Conservation (phyloP, 2,888 invertebrate species). For the Drosophila subquinaria region DNA sequence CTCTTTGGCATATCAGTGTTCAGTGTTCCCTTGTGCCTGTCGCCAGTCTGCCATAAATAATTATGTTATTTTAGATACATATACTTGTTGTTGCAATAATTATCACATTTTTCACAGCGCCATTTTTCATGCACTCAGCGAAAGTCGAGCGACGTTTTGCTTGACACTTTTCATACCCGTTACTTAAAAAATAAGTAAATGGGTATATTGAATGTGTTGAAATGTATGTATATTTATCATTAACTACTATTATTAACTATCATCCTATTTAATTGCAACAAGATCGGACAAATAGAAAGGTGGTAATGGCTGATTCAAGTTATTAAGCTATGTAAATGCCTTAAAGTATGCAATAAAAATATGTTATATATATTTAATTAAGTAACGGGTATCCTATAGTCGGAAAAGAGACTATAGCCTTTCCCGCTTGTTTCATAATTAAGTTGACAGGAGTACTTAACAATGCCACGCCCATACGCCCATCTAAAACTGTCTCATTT, state of each 20-base stretch:
- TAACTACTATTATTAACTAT: too few species aligned
- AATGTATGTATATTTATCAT: too few species aligned
- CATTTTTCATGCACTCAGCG: conserved; percentile 68
- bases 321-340: too few species aligned
- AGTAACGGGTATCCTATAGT: too few species aligned
- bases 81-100: conserved; percentile 57
- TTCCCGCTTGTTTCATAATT: conserved; percentile 54
- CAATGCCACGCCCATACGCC: conserved; percentile 40
- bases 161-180: conserved; percentile 51
- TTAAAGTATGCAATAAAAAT: too few species aligned
- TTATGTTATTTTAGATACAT: conserved; percentile 74
- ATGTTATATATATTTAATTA: too few species aligned
- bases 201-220: too few species aligned
- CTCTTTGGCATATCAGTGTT: conserved; percentile 42
- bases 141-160: conserved; percentile 50
- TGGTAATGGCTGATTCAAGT: too few species aligned
- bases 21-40: conserved; percentile 17
- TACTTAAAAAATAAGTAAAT: too few species aligned
- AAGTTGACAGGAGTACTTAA: conserved; percentile 58
- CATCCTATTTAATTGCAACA: too few species aligned
- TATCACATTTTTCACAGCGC: conserved; percentile 70
- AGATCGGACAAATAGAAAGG: too few species aligned
- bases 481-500: conserved; percentile 24
- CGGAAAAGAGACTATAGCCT: too few species aligned
- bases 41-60: conserved; percentile 65